Percentiles rank a stretch among this genome's conserved stretches.
These are phyloP conservation scores for Vulpes lagopus DNA, from an alignment of 2,113 vertebrate genomes.

Conservation along the genomic window DNA sequence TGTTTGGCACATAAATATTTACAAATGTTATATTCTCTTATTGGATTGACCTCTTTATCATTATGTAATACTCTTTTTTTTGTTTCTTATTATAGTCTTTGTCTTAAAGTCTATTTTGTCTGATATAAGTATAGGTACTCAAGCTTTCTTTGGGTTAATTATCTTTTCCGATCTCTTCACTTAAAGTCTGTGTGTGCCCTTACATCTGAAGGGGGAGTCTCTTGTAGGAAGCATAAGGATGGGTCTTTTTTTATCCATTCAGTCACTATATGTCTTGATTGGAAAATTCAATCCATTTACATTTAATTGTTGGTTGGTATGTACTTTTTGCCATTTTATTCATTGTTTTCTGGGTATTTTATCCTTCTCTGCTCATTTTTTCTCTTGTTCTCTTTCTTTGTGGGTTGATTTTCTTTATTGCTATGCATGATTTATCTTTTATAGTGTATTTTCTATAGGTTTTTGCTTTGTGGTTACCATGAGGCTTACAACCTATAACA, in stretches of 20 bases:
- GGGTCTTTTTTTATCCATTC: not conserved
- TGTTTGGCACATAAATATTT: not conserved
- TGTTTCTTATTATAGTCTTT: not conserved
- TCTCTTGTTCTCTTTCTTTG: not conserved
- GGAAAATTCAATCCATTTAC: not conserved
- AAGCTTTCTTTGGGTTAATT: not conserved
- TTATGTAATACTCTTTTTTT: not conserved
- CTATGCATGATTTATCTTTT: not conserved
- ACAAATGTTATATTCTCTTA: not conserved
- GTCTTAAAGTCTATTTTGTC: not conserved
- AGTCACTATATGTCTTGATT: not conserved
- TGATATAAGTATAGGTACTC: not conserved
- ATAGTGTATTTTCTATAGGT: not conserved
- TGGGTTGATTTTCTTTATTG: not conserved
- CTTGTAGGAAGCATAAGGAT: not conserved
- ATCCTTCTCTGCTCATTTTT: not conserved
- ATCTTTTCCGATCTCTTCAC: not conserved
- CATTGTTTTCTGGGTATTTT: not conserved
- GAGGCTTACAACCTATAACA: not conserved
- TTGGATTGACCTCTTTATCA: not conserved
- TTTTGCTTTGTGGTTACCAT: not conserved
- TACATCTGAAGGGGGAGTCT: not conserved
- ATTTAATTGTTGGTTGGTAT: not conserved
- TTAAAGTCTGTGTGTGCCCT: not conserved
- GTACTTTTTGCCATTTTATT: not conserved